Evolutionary conservation across 1,140 invertebrate genomes (phyloP), one percentile per base, ranked within the genome.

Genomic region (Calliphora vicina): DNA sequence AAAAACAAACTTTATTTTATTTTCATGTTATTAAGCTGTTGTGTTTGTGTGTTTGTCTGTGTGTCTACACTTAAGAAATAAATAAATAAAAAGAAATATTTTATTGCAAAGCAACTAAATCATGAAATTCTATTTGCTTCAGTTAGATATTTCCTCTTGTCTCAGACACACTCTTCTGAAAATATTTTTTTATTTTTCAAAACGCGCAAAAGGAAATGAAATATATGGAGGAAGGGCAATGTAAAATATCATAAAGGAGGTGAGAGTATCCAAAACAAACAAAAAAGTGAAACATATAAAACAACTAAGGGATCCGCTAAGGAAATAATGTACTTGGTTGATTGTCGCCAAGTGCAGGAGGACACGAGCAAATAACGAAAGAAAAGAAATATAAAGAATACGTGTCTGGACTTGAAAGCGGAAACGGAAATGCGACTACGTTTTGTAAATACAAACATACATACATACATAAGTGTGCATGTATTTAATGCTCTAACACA

Each of bases 401-500:
- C 61, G 61, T 67, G 61, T 67, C 61, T 67, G 61, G n/a, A 67
- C 61, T 67, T 23, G 61, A 67, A 67, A 67, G 20, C 61, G 74
- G 74, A 78, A 78, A 78, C 74, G 74, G 74, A 78, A 78, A 78
- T 78, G 74, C 74, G 74, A 78, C 35, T 78, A 23, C 35, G 42
- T 78, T 78, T 23, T 20, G 20, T 15, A 20, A 15, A 78, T 20
- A 78, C 35, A 43, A 15, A 57, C 50, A 67, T 17, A n/a, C 17
- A n/a, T 61, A 57, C 17, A n/a, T 57, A 57, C 50, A 67, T 67
- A 50, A 35, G 35, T 8, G 35, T 35, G 35, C 10, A 35, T 35
- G 35, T 35, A 35, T 17, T 57, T 57, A 57, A 57, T 57, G 15
- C 50, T 57, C 15, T 57, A 57, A 57, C n/a, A 17, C n/a, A 6